Percentiles rank a stretch among this genome's conserved stretches.
These are phyloP conservation scores for Dicycla oo DNA, from an alignment of 2,888 invertebrate genomes.

Conservation along the genomic window DNA sequence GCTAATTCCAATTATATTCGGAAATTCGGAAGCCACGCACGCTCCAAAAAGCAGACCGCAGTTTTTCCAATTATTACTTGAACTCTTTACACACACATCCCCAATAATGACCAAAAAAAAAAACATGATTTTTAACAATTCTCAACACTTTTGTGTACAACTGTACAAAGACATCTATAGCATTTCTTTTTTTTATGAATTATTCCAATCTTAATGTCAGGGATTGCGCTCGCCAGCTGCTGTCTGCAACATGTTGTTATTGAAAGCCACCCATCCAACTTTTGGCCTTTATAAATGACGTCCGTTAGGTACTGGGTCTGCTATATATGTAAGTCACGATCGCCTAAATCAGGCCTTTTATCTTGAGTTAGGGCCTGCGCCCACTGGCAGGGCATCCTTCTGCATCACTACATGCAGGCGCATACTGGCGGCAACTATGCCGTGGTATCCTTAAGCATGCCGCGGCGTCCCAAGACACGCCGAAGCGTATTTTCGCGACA, in stretches of 20 bases:
- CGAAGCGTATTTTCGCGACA: too few relatives aligned
- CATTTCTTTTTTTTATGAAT: slow-evolving; percentile 47
- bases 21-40: neutral
- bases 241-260: slow-evolving; percentile 26
- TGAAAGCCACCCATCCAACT: slow-evolving; percentile 34
- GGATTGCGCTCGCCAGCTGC: slow-evolving; percentile 47
- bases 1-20: neutral
- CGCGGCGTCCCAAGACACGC: too few relatives aligned
- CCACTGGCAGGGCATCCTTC: too few relatives aligned
- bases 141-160: slow-evolving; percentile 23
- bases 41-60: too few relatives aligned
- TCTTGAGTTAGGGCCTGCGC: too few relatives aligned
- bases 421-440: too few relatives aligned
- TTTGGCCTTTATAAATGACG: slow-evolving; percentile 29
- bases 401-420: too few relatives aligned
- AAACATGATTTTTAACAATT: neutral
- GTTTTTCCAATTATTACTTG: neutral
- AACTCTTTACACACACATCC: neutral
- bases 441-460: too few relatives aligned
- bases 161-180: slow-evolving; percentile 36
- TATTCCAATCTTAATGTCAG: slow-evolving; percentile 46
- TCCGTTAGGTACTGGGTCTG: neutral
- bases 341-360: neutral
- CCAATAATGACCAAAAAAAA: neutral
- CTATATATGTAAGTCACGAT: neutral